Percentiles rank a stretch among this genome's conserved stretches.
These are phyloP conservation scores for Mus minutoides DNA, from an alignment of 2,797 vertebrate species.

Conservation along the genomic window DNA sequence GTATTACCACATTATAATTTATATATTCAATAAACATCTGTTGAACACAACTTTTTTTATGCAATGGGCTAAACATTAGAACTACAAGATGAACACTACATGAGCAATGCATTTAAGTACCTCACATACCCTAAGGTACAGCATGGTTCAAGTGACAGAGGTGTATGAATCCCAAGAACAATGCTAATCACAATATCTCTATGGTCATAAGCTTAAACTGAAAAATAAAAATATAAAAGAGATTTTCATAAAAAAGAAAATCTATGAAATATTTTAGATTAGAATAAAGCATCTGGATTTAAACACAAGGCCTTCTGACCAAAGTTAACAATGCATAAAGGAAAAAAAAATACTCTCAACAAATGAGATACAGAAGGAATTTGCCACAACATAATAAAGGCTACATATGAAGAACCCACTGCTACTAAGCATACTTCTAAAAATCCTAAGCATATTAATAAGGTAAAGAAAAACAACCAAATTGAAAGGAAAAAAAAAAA, in stretches of 20 bases:
- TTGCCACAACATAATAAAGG: neutral
- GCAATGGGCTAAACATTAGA: neutral
- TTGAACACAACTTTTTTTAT: neutral
- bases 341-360: neutral
- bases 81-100: neutral
- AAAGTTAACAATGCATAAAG: neutral
- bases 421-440: neutral
- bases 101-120: neutral
- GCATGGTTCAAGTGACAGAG: neutral
- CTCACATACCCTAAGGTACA: neutral
- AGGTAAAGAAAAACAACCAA: neutral
- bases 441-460: neutral
- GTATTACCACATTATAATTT: neutral
- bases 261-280: constrained; percentile 32
- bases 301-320: neutral
- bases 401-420: neutral
- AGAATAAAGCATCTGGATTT: constrained; percentile 29
- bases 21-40: neutral
- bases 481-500: neutral
- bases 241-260: neutral
- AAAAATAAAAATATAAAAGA: neutral
- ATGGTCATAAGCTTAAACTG: neutral
- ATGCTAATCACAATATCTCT: neutral
- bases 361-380: neutral
- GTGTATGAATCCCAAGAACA: neutral